Base-by-base conservation (phyloP, 2,113 vertebrate species). In the Hippopotamus amphibius region DNA sequence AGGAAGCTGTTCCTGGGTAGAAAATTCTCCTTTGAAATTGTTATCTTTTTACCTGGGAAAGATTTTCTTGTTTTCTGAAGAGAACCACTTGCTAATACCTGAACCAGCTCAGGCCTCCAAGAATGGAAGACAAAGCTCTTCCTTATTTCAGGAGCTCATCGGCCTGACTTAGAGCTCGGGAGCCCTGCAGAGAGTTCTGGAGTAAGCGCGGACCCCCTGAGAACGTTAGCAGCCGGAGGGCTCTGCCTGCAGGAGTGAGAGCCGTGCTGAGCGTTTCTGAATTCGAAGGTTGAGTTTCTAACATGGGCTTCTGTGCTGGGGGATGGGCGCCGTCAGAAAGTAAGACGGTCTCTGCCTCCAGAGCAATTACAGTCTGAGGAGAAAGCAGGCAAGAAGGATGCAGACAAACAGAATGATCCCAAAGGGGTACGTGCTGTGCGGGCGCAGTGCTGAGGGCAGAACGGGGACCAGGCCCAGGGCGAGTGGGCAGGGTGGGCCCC, bases 1-100 rank as follows among this genome's bases (percentile, higher is more conserved):
- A 59, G 83, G 89, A 43, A 22, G n/a, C 50, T 53, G 5, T 77
- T 98, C 43, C 69, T 26, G 26, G 33, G 10, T 93, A 43, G 59
- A 95, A 96, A 90, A 85, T 13, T 37, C 79, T 90, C 90, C 26
- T 46, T 86, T 41, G 68, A 96, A 95, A 59, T 50, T 61, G 48
- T 74, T 87, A 37, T 57, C 17, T 93, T 88, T 97, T 97, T 95
- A 76, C 68, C 91, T 95, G 71, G 57, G 59, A 76, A 93, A 63
- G 0, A 46, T 93, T 95, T 96, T 65, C 33, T 96, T 1, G 89
- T 53, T 86, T 95, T 43, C 48, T 37, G 57, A 79, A 93, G 66
- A 91, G 88, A 97, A 55, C 22, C 16, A 10, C 88, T 82, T 87
- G 79, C 68, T 81, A 97, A 16, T 1, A n/a, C 46, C 50, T 84